A percentile compares a stretch with the other conserved stretches of the same genome.
These are phyloP conservation scores for Macheiramphus alcinus DNA, from an alignment of 2,113 vertebrate genomes.

Conservation along the genomic window DNA sequence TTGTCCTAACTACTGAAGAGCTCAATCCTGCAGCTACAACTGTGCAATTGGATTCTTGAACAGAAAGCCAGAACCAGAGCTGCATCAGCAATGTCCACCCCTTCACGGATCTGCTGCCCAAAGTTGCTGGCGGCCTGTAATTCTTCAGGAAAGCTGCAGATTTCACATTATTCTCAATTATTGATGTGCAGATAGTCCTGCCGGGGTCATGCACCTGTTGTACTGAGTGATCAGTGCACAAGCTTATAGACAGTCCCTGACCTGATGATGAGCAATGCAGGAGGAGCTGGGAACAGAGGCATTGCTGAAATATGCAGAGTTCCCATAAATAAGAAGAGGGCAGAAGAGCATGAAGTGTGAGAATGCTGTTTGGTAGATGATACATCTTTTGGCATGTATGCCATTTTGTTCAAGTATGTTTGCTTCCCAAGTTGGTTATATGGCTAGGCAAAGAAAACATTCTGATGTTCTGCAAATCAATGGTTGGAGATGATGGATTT, in stretches of 20 bases:
- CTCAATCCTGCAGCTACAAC: background rate
- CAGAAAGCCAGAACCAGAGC: background rate
- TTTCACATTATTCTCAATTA: background rate
- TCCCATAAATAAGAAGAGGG: background rate
- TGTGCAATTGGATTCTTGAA: background rate
- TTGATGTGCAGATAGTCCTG: background rate
- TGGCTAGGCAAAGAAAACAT: background rate
- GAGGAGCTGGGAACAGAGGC: background rate
- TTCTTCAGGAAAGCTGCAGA: background rate
- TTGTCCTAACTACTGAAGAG: background rate
- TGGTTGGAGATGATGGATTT: background rate
- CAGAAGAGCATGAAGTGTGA: background rate
- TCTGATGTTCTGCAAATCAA: background rate
- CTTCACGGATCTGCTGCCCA: background rate
- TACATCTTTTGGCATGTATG: rapidly evolving
- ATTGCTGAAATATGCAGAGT: background rate
- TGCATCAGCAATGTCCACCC: background rate
- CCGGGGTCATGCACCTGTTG: background rate
- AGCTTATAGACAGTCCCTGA: background rate
- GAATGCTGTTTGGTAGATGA: background rate
- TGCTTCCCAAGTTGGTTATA: background rate
- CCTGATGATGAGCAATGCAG: background rate
- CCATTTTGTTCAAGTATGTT: background rate
- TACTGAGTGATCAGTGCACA: rapidly evolving
- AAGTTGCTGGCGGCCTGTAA: background rate